A percentile compares a stretch with the other conserved stretches of the same genome.
phyloP scores from a whole-genome alignment of 2,797 vertebrate genomes.

The Caiman crocodilus region DNA sequence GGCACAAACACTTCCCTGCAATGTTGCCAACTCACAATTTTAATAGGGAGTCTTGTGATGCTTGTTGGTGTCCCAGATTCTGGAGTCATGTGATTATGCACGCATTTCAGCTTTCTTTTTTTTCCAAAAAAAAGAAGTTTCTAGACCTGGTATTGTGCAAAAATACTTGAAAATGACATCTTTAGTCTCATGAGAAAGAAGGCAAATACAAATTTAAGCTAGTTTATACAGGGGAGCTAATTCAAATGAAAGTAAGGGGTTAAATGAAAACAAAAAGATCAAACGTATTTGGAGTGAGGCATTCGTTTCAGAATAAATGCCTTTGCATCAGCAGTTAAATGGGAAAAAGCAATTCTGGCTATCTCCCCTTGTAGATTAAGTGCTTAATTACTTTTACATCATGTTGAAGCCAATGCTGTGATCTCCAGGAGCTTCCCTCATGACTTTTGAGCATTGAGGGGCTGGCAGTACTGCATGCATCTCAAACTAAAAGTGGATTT shows the following conservation, averaged over 20 bases:
- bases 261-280: neutral
- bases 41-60: neutral
- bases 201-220: neutral
- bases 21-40: neutral
- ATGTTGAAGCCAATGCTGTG: slow-evolving; percentile 45
- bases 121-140: neutral
- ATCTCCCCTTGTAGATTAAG: slow-evolving; percentile 24
- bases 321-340: slow-evolving; percentile 1
- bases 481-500: too few species aligned
- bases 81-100: neutral
- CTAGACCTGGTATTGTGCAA: neutral
- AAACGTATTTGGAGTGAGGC: slow-evolving; percentile 3
- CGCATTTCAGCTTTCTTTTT: neutral
- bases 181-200: neutral
- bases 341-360: neutral
- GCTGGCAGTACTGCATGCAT: neutral
- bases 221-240: too few species aligned
- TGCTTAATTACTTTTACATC: slow-evolving; percentile 49
- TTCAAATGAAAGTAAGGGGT: too few species aligned
- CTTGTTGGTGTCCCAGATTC: neutral
- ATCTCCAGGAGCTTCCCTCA: slow-evolving; percentile 52
- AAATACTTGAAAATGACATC: neutral
- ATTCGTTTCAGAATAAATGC: neutral
- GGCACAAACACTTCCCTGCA: neutral
- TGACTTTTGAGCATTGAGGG: neutral